Base-by-base conservation (phyloP, 2,797 vertebrate species). In the Ambastaia sidthimunki region DNA sequence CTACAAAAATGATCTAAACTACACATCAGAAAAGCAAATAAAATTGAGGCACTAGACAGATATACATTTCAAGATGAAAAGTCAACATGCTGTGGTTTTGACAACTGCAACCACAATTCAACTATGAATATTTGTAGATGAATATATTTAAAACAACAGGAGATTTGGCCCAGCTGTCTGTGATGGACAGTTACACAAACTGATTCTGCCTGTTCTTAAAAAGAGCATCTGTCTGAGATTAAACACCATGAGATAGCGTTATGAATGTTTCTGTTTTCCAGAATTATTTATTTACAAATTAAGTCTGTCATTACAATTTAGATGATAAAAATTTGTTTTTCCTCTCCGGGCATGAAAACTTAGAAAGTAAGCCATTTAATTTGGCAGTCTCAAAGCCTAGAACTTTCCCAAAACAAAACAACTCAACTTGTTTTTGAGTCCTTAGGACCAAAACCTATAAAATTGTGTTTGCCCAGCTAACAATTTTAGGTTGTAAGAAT, bases 281-380 rank as follows among this genome's bases (percentile, higher is more conserved):
- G 13, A 50, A 50, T 62, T 63, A 78, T 78, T 78, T 78, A 78
- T 78, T 78, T 71, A 78, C 68, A 63, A 47, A 78, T 78, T 52
- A 71, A 63, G 44, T 71, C 47, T 71, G 67, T 62, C 76, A 70
- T 70, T 71, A 52, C 67, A 70, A 52, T 78, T 63, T 71, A 62
- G 28, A 71, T 63, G 62, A 63, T 78, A n/a, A 25, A 23, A 19
- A 63, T 71, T 78, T 25, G 67, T n/a, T 71, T 52, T 71, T 41
- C 76, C 4, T 57, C 67, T 62, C 12, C n/a, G 67, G 66, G 41
- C 60, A n/a, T 62, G n/a, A 71, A 23, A 62, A 69, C 28, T 37
- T 7, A 37, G 34, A 37, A 37, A 37, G 34, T 6, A 37, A 37
- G 34, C 34, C 34, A 37, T 37, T 37, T 37, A 37, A 37, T 37